Base-by-base conservation (phyloP, 2,797 vertebrate genomes). In the Petrocephalus sullivani region DNA sequence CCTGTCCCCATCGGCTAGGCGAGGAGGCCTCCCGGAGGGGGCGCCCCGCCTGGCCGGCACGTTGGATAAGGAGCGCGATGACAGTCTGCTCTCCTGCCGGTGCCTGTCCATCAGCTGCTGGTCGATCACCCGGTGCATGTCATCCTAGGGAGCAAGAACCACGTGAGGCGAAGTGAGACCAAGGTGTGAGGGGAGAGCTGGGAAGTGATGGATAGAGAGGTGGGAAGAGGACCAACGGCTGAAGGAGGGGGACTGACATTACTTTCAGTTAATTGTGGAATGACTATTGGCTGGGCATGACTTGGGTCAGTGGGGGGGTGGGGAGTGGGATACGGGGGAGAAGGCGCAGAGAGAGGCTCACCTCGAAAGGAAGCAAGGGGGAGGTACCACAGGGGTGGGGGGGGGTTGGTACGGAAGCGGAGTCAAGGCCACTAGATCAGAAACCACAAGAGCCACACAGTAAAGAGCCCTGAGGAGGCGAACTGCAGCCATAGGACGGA, bases 391-490 rank as follows among this genome's bases (percentile, higher is more conserved):
- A 96, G 96, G 97, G 97, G 97, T 95, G 96, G 97, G 96, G 93
- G 53, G 95, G 96, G 97, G n/a, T n/a, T 96, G 97, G 96, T 97
- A 97, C 97, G 94, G 97, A 97, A 97, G 96, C 97, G 98, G 97
- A 97, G 96, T 78, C 97, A 99, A 95, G 97, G 97, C 98, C 98
- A 98, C 97, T 99, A 99, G 97, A 99, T 99, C 97, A 99, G 97
- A 99, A 99, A 99, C 98, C 98, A 99, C 97, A 99, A 98, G 97
- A 99, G 98, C 98, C 98, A 99, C 95, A 99, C 98, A 98, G 98
- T 99, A 96, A 99, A 96, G 93, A 96, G 95, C 94, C 96, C 96
- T 95, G 96, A 96, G 92, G 96, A 96, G 94, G 96, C 96, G 94
- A 96, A 96, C 96, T 96, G 95, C 92, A 92, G 93, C 92, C 90